Evolutionary conservation across 2,888 invertebrate species (phyloP), one percentile per base, ranked within the genome.

Genomic region (Hanleya hanleyi): DNA sequence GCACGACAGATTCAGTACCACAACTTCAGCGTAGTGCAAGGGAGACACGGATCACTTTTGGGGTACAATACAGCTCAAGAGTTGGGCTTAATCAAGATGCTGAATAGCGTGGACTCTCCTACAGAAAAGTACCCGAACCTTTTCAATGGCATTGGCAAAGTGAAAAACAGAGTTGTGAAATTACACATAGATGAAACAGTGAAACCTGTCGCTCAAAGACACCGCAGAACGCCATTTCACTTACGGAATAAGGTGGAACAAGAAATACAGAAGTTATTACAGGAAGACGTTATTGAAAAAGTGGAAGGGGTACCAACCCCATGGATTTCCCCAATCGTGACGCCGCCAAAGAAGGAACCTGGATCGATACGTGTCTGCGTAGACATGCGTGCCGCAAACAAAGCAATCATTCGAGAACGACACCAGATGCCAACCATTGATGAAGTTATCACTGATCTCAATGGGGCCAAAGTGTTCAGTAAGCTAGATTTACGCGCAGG

Each of bases 371-470:
- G 70, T 33, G 15, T 71, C 73, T 26, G 74, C 74, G 67, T 82
- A 73, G 50, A 68, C 74, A 38, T 84, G 80, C 47, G 82, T 18
- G 67, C 76, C 51, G 75, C 81, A 0, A 82, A 83, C 38, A 77
- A 78, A 61, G 80, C 81, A 0, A 82, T 82, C 1, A 51, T 70
- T 15, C 37, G 83, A 36, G 77, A 80, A 71, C 29, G 78, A 29
- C 79, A 84, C 47, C 69, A 61, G 0, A 69, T 77, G 61, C 80
- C 82, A 18, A 82, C 79, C 5, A 61, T 79, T 2, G 79, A 81
- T 66, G 82, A 84, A 6, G 29, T 83, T 9, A 74, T 80, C 3
- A 38, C 73, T 49, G 77, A 81, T 33, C 61, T 84, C 57, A 83
- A 82, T 69, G 75, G 77, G 9, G 74, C 80, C 1, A 75, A 67